Evolutionary conservation across 23 tunicate species (phyloP).

Genomic region (Ciona savignyi): DNA sequence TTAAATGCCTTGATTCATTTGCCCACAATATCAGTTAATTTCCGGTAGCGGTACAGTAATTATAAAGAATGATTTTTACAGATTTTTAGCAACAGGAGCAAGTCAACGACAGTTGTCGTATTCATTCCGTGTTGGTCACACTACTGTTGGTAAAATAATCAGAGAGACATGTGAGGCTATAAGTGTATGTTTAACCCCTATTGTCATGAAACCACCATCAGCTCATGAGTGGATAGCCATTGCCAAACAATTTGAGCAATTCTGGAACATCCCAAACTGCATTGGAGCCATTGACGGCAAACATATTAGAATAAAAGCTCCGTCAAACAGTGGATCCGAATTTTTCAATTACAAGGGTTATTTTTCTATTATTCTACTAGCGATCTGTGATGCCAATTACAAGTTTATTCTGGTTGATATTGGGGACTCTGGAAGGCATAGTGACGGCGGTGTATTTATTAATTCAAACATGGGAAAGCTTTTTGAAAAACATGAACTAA

Average conservation of each 20-base stretch:
- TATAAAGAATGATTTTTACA: too few relatives aligned
- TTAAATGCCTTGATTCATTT: too few relatives aligned
- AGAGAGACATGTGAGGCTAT: too few relatives aligned
- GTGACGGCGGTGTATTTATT: constrained; percentile 52
- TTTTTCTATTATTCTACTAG: constrained; percentile 26
- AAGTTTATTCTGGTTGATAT: constrained; percentile 23
- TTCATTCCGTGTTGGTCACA: constrained; percentile 38
- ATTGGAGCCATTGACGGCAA: too few relatives aligned
- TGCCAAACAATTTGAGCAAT: too few relatives aligned
- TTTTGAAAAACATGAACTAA: constrained; percentile 9
- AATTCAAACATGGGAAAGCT: constrained; percentile 21
- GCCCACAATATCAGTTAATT: too few relatives aligned
- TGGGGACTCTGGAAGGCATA: constrained; percentile 21
- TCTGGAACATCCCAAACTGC: too few relatives aligned
- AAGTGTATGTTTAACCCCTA: constrained; percentile 8
- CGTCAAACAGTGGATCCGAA: constrained; percentile 48
- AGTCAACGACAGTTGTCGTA: constrained; percentile 17
- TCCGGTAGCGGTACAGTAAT: too few relatives aligned
- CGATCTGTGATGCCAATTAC: too few relatives aligned
- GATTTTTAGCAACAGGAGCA: constrained; percentile 35
- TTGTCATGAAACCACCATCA: constrained; percentile 15
- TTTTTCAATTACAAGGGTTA: constrained; percentile 44
- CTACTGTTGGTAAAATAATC: too few relatives aligned
- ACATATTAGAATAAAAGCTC: too few relatives aligned
- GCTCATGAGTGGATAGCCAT: too few relatives aligned